Percentiles rank a stretch among this genome's conserved stretches.
phyloP scores from a whole-genome alignment of 2,888 invertebrate species.

The Volucella zonaria region DNA sequence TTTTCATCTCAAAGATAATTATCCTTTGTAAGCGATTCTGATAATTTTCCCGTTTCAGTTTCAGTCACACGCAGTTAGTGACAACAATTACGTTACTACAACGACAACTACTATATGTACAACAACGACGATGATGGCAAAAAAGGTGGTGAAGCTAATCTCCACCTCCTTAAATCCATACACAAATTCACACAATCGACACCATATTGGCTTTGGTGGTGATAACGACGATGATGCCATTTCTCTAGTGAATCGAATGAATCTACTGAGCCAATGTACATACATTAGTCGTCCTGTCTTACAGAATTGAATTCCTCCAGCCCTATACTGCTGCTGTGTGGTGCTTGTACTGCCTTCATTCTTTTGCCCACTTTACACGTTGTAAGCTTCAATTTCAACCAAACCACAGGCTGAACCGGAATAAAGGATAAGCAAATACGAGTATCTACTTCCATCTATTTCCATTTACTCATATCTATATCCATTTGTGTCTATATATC shows the following conservation, averaged over 20 bases:
- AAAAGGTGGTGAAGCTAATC: no score
- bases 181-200: slow-evolving; percentile 47
- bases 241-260: neutral
- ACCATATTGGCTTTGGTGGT: slow-evolving; percentile 3
- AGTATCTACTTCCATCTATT: no score
- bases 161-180: neutral
- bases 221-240: slow-evolving; percentile 17
- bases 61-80: slow-evolving; percentile 55
- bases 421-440: slow-evolving; percentile 58
- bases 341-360: slow-evolving; percentile 8
- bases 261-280: slow-evolving; percentile 15
- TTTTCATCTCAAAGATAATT: slow-evolving; percentile 69
- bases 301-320: slow-evolving; percentile 26
- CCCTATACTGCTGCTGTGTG: neutral
- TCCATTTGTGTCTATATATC: neutral
- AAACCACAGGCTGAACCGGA: slow-evolving; percentile 45
- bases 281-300: slow-evolving; percentile 32
- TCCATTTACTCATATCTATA: no score
- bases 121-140: neutral
- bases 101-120: neutral
- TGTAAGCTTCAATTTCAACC: slow-evolving; percentile 64
- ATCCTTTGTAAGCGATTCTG: slow-evolving; percentile 66
- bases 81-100: neutral
- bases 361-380: slow-evolving; percentile 51
- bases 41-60: slow-evolving; percentile 58